Percentiles rank a stretch among this genome's conserved stretches.
Evolutionary conservation across 2,113 vertebrate genomes (phyloP).

Genomic region (Centrocercus urophasianus): DNA sequence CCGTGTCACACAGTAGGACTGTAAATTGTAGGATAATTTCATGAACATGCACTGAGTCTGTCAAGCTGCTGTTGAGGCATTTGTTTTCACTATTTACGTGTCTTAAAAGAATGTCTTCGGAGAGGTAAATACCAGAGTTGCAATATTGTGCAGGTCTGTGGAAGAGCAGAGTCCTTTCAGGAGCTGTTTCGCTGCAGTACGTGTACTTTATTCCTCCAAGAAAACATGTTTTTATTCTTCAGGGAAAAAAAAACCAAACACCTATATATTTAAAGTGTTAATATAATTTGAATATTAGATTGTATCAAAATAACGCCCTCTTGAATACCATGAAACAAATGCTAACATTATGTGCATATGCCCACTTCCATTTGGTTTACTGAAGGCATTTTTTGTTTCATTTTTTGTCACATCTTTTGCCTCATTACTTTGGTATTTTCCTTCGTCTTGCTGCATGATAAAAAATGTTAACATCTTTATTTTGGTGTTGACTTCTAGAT

Average conservation of each 20-base stretch:
- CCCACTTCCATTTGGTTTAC: background rate
- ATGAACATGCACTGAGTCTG: rapidly evolving
- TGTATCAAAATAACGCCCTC: background rate
- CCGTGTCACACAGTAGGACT: background rate
- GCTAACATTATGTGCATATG: background rate
- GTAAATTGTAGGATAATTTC: background rate
- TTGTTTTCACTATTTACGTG: background rate
- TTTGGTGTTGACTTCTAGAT: conserved; percentile 81
- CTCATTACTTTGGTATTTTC: background rate
- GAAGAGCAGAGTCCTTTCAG: background rate
- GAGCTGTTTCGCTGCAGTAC: background rate
- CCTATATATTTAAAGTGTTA: background rate
- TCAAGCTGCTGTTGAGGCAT: background rate
- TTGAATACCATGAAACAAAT: background rate
- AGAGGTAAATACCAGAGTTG: background rate
- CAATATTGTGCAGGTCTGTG: background rate
- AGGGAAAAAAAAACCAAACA: background rate
- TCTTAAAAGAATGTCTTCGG: too few species aligned
- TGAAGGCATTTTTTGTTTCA: background rate
- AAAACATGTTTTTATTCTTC: background rate
- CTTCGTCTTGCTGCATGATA: background rate
- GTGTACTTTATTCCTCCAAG: background rate
- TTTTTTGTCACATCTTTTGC: background rate
- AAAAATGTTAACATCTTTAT: background rate
- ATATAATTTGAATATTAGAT: background rate